Evolutionary conservation across 1,140 invertebrate genomes (phyloP).

Genomic region (Limonius californicus): DNA sequence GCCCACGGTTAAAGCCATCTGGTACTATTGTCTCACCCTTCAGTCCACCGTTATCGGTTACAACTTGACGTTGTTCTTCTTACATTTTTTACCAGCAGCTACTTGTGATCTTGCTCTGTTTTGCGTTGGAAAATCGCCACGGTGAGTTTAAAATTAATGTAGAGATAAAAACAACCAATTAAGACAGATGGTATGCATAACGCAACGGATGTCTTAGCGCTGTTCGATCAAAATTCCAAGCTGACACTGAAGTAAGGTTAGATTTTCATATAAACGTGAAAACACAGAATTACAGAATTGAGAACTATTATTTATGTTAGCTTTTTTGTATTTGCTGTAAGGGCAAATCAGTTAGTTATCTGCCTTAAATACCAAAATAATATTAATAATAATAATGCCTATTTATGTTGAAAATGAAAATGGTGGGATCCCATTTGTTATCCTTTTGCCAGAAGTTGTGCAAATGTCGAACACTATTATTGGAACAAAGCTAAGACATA

Average conservation of each 20-base stretch:
- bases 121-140: slow-evolving; percentile 57
- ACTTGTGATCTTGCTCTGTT: slow-evolving; percentile 54
- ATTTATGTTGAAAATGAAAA: too few relatives aligned
- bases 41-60: slow-evolving; percentile 48
- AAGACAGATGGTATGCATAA: not conserved
- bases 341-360: too few relatives aligned
- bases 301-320: too few relatives aligned
- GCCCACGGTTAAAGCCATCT: slow-evolving; percentile 36
- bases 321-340: too few relatives aligned
- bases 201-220: not conserved
- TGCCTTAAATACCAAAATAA: too few relatives aligned
- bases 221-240: too few relatives aligned
- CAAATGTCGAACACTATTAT: not conserved
- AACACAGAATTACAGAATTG: too few relatives aligned
- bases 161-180: too few relatives aligned
- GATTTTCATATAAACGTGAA: too few relatives aligned
- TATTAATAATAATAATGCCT: too few relatives aligned
- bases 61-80: slow-evolving; percentile 48
- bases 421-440: too few relatives aligned
- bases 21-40: slow-evolving; percentile 51
- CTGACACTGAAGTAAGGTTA: not conserved
- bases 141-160: slow-evolving; percentile 51
- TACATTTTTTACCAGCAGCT: slow-evolving; percentile 60
- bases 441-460: too few relatives aligned
- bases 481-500: not conserved